Evolutionary conservation across 1,140 invertebrate species (phyloP), one percentile per base, ranked within the genome.

Genomic region (Macrostomum lignano): DNA sequence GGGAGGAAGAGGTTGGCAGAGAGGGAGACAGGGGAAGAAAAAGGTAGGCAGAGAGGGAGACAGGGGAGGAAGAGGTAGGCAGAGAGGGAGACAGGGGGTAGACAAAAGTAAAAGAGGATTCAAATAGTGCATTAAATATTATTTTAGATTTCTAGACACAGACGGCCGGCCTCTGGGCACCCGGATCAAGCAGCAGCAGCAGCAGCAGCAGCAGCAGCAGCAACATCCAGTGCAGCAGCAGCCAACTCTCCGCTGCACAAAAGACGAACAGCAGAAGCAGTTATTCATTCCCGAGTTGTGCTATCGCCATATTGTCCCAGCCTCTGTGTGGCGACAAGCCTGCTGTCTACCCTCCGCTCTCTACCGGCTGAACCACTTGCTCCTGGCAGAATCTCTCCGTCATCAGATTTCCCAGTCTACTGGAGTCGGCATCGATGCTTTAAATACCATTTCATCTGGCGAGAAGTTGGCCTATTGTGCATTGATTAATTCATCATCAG

Each of bases 211-310:
- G n/a, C n/a, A n/a, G n/a, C n/a, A n/a, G n/a, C n/a, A n/a, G n/a
- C 38, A 50, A 48, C 2, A 49, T 51, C 31, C 40, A 45, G 34
- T 49, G 48, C 13, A 37, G 49, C 22, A 24, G 49, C 14, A 49
- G 55, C 20, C 39, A n/a, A 52, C 52, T 36, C 55, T 91, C 52
- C 91, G 91, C n/a, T n/a, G n/a, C n/a, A n/a, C n/a, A n/a, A n/a
- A n/a, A n/a, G n/a, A n/a, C n/a, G n/a, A n/a, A n/a, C n/a, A n/a
- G n/a, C 55, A 91, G 52, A 91, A 91, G 46, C 88, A 96, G 61
- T 91, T 96, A 46, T 60, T 98, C 4, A 73, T 98, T n/a, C 82
- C 86, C 0, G 88, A 98, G 60, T 58, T 98, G 10, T 91, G 84
- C 49, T 68, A 72, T 7, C 71, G 88, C 36, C 88, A 96, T 65